Percentiles rank a stretch among this genome's conserved stretches.
Conservation (phyloP, 2,113 vertebrate species). For the Lutjanus erythropterus region DNA sequence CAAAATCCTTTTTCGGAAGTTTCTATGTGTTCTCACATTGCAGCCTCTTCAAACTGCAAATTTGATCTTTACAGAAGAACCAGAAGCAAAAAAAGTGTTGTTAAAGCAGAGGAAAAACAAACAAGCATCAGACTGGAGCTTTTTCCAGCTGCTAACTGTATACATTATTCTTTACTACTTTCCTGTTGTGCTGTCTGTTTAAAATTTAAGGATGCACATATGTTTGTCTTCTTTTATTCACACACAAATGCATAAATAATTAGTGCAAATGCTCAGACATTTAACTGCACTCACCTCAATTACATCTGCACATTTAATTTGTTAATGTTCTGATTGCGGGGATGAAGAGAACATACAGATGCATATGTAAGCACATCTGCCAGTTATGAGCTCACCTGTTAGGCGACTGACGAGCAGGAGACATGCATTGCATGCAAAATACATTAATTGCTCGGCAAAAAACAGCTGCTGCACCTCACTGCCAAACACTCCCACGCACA, state of each 20-base stretch:
- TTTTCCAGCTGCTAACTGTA: too few relatives aligned
- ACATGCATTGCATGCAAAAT: slow-evolving; percentile 52
- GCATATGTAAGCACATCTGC: slow-evolving; percentile 66
- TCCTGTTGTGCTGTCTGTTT: not conserved
- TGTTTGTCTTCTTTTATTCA: not conserved
- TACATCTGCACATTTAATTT: slow-evolving; percentile 43
- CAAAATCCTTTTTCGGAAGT: too few relatives aligned
- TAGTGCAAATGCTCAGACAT: not conserved
- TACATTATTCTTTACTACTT: not conserved
- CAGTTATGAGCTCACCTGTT: slow-evolving; percentile 50
- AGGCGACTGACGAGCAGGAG: not conserved
- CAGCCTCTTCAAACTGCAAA: too few relatives aligned
- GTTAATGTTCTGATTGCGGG: slow-evolving; percentile 31
- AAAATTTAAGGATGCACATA: not conserved
- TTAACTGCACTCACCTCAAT: slow-evolving; percentile 21
- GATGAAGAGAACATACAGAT: slow-evolving; percentile 38
- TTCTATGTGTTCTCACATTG: too few relatives aligned
- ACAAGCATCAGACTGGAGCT: not conserved
- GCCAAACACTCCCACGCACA: slow-evolving; percentile 41
- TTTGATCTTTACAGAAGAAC: too few relatives aligned
- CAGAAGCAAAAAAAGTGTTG: too few relatives aligned
- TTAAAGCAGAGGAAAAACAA: not conserved
- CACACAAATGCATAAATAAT: not conserved
- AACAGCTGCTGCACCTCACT: slow-evolving; percentile 54
- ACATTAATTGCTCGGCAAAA: slow-evolving; percentile 43